phyloP scores from a whole-genome alignment of 2,888 invertebrate species.

The Scaptomyza tumidula region DNA sequence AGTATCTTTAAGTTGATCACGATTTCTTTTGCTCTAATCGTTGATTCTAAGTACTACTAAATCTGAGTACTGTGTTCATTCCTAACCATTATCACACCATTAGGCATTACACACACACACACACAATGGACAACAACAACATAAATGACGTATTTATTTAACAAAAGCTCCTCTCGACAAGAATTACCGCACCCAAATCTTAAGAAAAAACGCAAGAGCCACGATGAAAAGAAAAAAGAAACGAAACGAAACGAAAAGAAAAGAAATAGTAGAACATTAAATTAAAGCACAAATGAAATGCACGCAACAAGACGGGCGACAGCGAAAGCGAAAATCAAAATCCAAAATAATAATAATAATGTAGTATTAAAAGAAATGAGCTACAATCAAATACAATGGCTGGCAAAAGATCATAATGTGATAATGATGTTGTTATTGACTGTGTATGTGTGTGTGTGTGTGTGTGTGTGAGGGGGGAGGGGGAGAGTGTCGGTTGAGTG shows the following conservation, averaged over 20 bases:
- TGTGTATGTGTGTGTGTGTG: background rate
- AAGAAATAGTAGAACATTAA: constrained; percentile 57
- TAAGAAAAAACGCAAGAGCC: background rate
- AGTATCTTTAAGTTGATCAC: background rate
- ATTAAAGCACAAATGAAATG: constrained; percentile 59
- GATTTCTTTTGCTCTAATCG: no score
- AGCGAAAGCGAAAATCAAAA: constrained; percentile 50
- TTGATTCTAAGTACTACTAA: no score
- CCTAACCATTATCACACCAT: constrained; percentile 40
- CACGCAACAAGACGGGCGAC: constrained; percentile 17
- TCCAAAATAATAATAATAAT: constrained; percentile 42
- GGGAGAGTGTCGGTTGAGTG: background rate
- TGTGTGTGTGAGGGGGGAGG: background rate
- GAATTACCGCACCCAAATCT: constrained; percentile 37
- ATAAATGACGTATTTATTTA: constrained; percentile 48
- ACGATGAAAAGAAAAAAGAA: background rate
- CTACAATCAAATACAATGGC: constrained; percentile 63
- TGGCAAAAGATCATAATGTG: constrained; percentile 44
- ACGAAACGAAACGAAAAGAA: background rate
- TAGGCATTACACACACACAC: constrained; percentile 41
- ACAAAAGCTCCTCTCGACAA: constrained; percentile 33
- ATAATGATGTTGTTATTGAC: background rate
- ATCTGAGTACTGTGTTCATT: background rate
- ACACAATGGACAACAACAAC: constrained; percentile 41
- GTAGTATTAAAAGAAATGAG: constrained; percentile 55